phyloP scores from a whole-genome alignment of 1,140 invertebrate species.

The Drosophila sucinea region DNA sequence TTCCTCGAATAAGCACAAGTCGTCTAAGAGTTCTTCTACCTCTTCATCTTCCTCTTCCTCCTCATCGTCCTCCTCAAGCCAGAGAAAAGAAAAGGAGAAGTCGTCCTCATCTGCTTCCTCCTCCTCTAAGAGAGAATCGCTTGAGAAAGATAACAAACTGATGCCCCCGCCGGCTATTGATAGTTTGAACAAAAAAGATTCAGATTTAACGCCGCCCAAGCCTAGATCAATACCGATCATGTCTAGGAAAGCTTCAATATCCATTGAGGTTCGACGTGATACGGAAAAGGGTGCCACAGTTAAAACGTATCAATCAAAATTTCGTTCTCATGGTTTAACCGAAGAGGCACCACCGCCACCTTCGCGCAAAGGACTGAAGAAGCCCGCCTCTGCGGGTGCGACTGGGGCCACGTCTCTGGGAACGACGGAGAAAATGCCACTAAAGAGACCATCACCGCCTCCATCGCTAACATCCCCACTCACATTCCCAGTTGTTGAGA shows the following conservation, averaged over 20 bases:
- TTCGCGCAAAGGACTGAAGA: constrained; percentile 86
- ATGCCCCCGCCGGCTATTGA: constrained; percentile 84
- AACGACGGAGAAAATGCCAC: constrained; percentile 2
- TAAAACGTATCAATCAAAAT: constrained; percentile 94
- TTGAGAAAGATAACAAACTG: constrained; percentile 87
- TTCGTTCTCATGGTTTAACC: constrained; percentile 92
- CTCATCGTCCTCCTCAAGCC: constrained; percentile 72
- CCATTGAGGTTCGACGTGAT: constrained; percentile 90
- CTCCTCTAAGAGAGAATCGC: constrained; percentile 71
- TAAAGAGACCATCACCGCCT: constrained; percentile 88
- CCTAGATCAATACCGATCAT: constrained; percentile 78
- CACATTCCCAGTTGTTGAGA: constrained; percentile 82
- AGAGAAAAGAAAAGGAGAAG: constrained; percentile 81
- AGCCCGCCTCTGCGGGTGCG: constrained; percentile 84
- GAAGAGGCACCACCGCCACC: constrained; percentile 92
- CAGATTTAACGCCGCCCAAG: constrained; percentile 61
- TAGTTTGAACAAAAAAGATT: constrained; percentile 84
- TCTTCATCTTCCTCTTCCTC: constrained; percentile 62
- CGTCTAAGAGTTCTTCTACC: constrained; percentile 69
- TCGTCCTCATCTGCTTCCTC: constrained; percentile 50
- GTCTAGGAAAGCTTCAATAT: constrained; percentile 90
- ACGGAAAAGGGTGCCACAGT: constrained; percentile 91
- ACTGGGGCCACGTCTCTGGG: constrained; percentile 6
- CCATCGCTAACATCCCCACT: constrained; percentile 85
- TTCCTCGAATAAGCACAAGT: constrained; percentile 78